These are phyloP conservation scores for Bicyclus anynana DNA, from an alignment of 1,140 invertebrate species.

Conservation along the genomic window DNA sequence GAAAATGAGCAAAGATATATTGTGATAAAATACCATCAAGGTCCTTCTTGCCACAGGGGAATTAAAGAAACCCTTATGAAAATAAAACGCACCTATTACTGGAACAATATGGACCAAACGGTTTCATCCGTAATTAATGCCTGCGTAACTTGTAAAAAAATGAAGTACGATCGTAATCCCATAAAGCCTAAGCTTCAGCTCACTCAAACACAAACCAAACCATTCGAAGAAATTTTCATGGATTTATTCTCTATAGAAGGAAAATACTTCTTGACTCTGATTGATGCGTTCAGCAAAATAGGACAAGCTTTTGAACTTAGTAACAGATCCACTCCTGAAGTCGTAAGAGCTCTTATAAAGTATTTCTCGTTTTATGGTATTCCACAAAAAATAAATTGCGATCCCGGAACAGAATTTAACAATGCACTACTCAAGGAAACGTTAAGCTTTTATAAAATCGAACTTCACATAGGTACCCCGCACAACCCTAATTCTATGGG, in stretches of 20 bases:
- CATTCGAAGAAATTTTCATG: slow-evolving; percentile 39
- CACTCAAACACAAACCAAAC: slow-evolving; percentile 21
- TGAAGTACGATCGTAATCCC: not conserved
- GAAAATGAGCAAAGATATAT: not conserved
- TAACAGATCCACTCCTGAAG: slow-evolving; percentile 29
- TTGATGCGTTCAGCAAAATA: slow-evolving; percentile 40
- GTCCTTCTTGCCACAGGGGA: not conserved
- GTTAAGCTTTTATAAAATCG: slow-evolving; percentile 33
- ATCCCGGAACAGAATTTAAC: slow-evolving; percentile 38
- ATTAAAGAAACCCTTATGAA: not conserved
- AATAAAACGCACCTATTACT: not conserved
- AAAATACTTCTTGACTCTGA: slow-evolving; percentile 31
- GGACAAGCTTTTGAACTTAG: slow-evolving; percentile 31
- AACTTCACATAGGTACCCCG: slow-evolving; percentile 38
- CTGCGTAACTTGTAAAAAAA: not conserved
- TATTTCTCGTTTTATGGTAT: slow-evolving; percentile 33
- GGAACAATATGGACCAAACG: not conserved
- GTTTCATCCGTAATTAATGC: not conserved
- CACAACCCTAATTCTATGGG: slow-evolving; percentile 48
- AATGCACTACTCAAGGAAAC: slow-evolving; percentile 34
- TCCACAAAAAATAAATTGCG: slow-evolving; percentile 26
- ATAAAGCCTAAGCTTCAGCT: not conserved
- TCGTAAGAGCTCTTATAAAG: slow-evolving; percentile 30
- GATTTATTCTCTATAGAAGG: slow-evolving; percentile 33
- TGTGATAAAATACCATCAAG: not conserved